These are phyloP conservation scores for Mylabris phalerata DNA, from an alignment of 1,140 invertebrate species.

Conservation along the genomic window DNA sequence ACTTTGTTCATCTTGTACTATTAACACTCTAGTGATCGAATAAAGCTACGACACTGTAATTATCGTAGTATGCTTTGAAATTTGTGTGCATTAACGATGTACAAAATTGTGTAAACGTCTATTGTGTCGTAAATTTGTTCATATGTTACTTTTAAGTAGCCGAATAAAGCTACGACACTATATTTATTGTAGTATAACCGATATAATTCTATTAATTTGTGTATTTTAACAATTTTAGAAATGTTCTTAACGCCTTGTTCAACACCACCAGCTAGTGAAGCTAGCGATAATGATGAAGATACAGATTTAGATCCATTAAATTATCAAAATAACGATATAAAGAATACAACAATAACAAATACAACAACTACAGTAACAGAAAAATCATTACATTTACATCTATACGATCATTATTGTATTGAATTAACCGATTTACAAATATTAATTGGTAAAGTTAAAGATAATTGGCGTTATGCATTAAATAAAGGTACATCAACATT, in stretches of 20 bases:
- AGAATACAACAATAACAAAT: slow-evolving; percentile 24
- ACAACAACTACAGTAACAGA: slow-evolving; percentile 48
- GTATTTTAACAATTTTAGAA: slow-evolving; percentile 39
- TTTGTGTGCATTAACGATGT: too few species aligned
- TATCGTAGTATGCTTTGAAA: too few species aligned
- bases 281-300: slow-evolving; percentile 48
- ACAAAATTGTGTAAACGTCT: too few species aligned
- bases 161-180: too few species aligned
- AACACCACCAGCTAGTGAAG: slow-evolving; percentile 76
- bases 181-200: too few species aligned
- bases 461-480: slow-evolving; percentile 85
- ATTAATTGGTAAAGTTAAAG: slow-evolving; percentile 75
- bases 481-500: slow-evolving; percentile 73
- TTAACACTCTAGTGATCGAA: too few species aligned
- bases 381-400: slow-evolving; percentile 58
- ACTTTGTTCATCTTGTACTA: too few species aligned
- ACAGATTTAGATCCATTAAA: slow-evolving; percentile 11
- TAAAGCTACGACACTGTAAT: too few species aligned
- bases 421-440: slow-evolving; percentile 84
- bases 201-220: too few species aligned
- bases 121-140: too few species aligned
- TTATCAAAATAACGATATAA: slow-evolving; percentile 24
- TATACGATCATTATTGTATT: slow-evolving; percentile 79
- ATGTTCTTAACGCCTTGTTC: slow-evolving; percentile 88
- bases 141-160: too few species aligned